Percentiles rank a stretch among this genome's conserved stretches.
phyloP scores from a whole-genome alignment of 2,888 invertebrate species.

The Cantharis rustica region DNA sequence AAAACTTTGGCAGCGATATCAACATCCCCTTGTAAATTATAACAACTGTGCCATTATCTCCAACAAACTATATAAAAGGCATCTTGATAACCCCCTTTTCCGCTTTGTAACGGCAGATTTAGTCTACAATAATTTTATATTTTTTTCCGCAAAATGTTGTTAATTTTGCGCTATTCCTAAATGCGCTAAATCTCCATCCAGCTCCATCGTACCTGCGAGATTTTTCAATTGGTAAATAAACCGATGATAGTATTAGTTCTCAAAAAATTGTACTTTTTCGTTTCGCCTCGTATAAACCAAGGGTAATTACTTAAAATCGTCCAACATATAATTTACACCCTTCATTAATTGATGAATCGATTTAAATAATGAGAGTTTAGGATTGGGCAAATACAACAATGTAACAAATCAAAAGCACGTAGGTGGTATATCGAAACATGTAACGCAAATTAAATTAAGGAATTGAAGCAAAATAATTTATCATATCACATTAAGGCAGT shows the following conservation, averaged over 20 bases:
- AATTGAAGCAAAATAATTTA: neutral
- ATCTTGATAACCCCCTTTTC: slow-evolving; percentile 8
- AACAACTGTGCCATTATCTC: slow-evolving; percentile 21
- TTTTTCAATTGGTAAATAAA: too few species aligned
- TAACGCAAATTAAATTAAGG: neutral
- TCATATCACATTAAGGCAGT: neutral
- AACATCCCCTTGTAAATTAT: slow-evolving; percentile 22
- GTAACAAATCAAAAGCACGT: neutral
- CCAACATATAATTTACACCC: neutral
- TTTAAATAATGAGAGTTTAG: neutral
- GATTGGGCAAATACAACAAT: neutral
- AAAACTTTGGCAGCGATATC: slow-evolving; percentile 27
- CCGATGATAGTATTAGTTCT: too few species aligned
- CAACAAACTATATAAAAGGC: slow-evolving; percentile 18
- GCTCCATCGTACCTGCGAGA: too few species aligned
- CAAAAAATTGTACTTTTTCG: neutral
- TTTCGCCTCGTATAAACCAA: neutral
- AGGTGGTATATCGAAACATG: neutral
- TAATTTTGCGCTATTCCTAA: neutral
- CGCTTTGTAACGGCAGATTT: neutral
- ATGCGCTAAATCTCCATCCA: too few species aligned
- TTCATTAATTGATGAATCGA: neutral
- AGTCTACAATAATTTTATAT: neutral
- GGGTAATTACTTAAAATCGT: neutral
- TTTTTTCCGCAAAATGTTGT: neutral